Base-by-base conservation (phyloP, 64 coral and sea anemone species). In the Montipora foliosa region DNA sequence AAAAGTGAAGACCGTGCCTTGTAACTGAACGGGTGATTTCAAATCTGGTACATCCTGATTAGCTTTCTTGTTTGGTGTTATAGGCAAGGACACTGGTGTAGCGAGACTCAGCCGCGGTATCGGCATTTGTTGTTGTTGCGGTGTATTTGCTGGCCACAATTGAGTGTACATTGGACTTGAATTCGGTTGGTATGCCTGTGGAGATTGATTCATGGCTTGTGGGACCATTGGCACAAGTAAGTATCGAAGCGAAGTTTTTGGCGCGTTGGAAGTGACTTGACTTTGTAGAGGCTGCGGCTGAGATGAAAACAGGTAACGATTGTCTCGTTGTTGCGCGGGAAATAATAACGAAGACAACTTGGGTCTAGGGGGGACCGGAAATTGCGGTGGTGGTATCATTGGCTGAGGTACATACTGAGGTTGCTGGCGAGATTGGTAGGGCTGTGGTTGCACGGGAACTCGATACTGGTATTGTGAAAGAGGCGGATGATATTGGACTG, bases 21-120 rank as follows among this genome's bases (percentile, higher is more conserved):
- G 82, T 50, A 86, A 50, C 66, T 86, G 82, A 70, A 86, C 64
- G 2, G 62, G 62, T 21, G 61, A 47, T 61, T 82, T 82, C 52
- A 51, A 17, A 44, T 24, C 10, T 15, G 9, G 21, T 8, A 44
- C 47, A 37, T 37, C 67, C 44, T 71, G 82, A 8, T 71, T 86
- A 45, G 49, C 82, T 8, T 72, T 86, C 68, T 67, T 72, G 19
- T 50, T 86, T 86, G 67, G 66, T 45, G 16, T 3, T 10, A 86
- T 72, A 17, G 68, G 82, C 8, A 86, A 48, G 66, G 49, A 86
- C 82, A 37, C 37, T 37, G 37, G 37, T 86, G 82, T 8, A 64
- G 82, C 14, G 8, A 16, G n/a, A 45, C 62, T 64, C 71, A 45
- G 5, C 13, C 47, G 0, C 37, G 17, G 67, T 10, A 86, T 72